A percentile compares a stretch with the other conserved stretches of the same genome.
These are phyloP conservation scores for Chirona hameri DNA, from an alignment of 2,888 invertebrate genomes.

Conservation along the genomic window DNA sequence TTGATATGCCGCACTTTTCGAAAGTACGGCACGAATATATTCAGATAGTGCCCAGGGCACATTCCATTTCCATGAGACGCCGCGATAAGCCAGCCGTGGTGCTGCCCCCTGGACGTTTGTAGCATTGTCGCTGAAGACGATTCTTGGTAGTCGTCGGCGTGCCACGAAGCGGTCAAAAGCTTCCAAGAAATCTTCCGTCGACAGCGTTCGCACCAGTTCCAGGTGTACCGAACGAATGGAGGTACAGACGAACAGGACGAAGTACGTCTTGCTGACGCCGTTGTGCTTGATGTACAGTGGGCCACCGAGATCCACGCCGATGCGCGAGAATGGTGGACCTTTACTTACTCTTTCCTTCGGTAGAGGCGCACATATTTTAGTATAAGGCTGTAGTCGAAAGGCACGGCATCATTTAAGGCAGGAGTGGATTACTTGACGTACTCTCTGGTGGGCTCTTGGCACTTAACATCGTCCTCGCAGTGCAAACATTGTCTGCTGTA, in stretches of 20 bases:
- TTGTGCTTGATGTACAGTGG: background rate
- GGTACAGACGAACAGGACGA: background rate
- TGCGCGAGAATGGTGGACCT: background rate
- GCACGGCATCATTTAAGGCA: background rate
- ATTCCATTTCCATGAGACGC: too few relatives aligned
- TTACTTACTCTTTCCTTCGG: background rate
- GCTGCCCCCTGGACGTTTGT: background rate
- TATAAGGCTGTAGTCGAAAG: background rate
- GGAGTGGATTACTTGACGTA: background rate
- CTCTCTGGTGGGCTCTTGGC: background rate
- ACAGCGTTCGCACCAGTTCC: too few relatives aligned
- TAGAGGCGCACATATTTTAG: background rate
- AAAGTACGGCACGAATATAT: too few relatives aligned
- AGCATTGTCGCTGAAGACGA: too few relatives aligned
- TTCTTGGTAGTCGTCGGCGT: too few relatives aligned
- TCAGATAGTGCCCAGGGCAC: too few relatives aligned
- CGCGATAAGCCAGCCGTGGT: background rate
- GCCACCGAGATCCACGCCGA: background rate
- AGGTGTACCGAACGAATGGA: too few relatives aligned
- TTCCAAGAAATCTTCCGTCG: too few relatives aligned
- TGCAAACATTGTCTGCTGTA: too few relatives aligned
- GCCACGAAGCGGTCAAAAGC: too few relatives aligned
- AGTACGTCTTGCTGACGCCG: background rate
- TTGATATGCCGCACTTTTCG: too few relatives aligned
- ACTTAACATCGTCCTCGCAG: background rate